Evolutionary conservation across 2,113 vertebrate genomes (phyloP).

Genomic region (Limnothrissa miodon): DNA sequence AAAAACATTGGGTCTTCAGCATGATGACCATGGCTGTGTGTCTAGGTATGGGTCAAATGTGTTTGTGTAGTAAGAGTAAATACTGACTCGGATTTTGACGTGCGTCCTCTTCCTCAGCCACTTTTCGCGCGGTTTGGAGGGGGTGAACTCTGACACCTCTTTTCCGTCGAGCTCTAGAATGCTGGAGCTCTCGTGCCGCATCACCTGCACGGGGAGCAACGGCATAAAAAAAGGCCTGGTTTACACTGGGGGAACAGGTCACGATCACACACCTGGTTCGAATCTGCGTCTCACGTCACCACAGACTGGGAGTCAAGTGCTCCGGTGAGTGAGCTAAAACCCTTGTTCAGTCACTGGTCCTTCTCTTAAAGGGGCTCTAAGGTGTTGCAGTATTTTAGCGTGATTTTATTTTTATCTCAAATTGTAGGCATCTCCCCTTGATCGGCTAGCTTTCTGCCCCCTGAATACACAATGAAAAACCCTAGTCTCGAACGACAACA

Average conservation of each 20-base stretch:
- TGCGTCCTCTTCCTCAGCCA: constrained; percentile 95
- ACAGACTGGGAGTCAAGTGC: too few species aligned
- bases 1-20: neutral
- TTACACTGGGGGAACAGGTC: neutral
- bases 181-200: constrained; percentile 87
- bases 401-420: too few species aligned
- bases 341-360: too few species aligned
- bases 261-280: neutral
- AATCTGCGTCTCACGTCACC: too few species aligned
- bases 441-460: too few species aligned
- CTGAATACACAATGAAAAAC: too few species aligned
- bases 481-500: too few species aligned
- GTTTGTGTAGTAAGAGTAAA: neutral
- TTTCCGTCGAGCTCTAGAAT: constrained; percentile 81
- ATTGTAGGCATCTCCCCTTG: too few species aligned
- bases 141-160: constrained; percentile 81
- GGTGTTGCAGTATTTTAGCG: too few species aligned
- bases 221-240: neutral
- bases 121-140: constrained; percentile 87
- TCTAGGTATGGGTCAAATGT: neutral
- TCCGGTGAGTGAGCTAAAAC: too few species aligned
- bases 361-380: too few species aligned
- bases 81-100: constrained; percentile 87
- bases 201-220: constrained; percentile 73
- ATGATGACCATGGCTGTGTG: neutral